Evolutionary conservation across 1,140 invertebrate species (phyloP), one percentile per base, ranked within the genome.

Genomic region (Melitaea cinxia): DNA sequence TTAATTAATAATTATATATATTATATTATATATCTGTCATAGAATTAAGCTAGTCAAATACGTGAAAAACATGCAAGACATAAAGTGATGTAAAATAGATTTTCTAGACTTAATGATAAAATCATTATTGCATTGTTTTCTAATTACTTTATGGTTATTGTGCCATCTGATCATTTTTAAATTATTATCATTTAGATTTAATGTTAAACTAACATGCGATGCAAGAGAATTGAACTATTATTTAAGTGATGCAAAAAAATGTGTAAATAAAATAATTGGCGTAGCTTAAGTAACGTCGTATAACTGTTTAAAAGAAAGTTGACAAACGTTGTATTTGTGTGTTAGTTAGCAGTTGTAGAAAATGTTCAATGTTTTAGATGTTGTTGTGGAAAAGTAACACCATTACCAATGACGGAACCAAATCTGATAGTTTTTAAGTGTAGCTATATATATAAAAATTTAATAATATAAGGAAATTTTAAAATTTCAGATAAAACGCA

Each of bases 211-310:
- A 83, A 82, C 75, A 77, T 89, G 87, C 87, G 87, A 89, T 89
- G 87, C 87, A 89, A 88, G 87, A 83, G 87, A 89, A 89, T 89
- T 89, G 87, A 89, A 82, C 78, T 78, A 68, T 85, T 84, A 82
- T 82, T 78, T 82, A 84, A 85, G 78, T 35, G 42, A 57, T 65
- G 47, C 30, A 50, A 49, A 61, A 42, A 35, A 17, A 47, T 21
- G n/a, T 52, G 54, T 65, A 56, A 50, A 65, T 56, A 65, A 49
- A 14, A 52, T 52, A 52, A 37, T 23, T 45, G 39, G 37, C 28
- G 6, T 47, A 33, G 37, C 33, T 35, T 19, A 54, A 54, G 59
- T 54, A 62, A 42, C 17, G 9, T 9, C 24, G 30, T 39, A 4
- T 30, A 30, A 61, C 50, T 19, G 50, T 37, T 53, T n/a, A 19